A percentile compares a stretch with the other conserved stretches of the same genome.
phyloP scores from a whole-genome alignment of 2,113 vertebrate genomes.

The Pycnonotus jocosus region DNA sequence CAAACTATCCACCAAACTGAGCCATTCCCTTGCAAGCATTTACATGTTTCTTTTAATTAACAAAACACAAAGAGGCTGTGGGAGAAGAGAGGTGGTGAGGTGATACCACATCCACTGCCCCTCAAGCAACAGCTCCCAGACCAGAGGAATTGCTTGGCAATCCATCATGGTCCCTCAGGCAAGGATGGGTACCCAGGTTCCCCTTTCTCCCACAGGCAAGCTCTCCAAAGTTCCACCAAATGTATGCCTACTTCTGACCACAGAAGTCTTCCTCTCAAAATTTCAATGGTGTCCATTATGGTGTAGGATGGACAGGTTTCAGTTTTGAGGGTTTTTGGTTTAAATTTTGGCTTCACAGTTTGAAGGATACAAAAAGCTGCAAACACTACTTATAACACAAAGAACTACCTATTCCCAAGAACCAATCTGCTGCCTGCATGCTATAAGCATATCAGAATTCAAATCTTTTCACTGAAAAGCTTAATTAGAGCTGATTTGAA shows the following conservation, averaged over 20 bases:
- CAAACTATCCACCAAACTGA: background rate
- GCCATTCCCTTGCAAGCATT: background rate
- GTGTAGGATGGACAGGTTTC: background rate
- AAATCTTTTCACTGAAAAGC: background rate
- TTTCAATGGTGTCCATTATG: background rate
- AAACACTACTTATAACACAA: background rate
- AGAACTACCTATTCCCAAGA: background rate
- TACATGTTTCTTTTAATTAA: background rate
- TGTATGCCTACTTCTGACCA: background rate
- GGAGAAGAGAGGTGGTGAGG: background rate
- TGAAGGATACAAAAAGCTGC: background rate
- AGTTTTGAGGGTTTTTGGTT: fast-evolving
- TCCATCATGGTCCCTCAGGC: background rate
- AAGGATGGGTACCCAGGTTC: background rate
- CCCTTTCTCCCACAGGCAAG: fast-evolving
- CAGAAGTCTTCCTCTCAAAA: background rate
- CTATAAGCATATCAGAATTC: background rate
- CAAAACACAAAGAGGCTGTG: fast-evolving
- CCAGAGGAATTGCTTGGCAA: background rate
- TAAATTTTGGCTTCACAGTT: background rate
- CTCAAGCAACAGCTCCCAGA: background rate
- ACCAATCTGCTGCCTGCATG: background rate
- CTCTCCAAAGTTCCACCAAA: background rate
- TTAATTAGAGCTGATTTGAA: background rate
- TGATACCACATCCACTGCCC: background rate